Evolutionary conservation across 2,888 invertebrate genomes (phyloP).

Genomic region (Apodemia duryi): DNA sequence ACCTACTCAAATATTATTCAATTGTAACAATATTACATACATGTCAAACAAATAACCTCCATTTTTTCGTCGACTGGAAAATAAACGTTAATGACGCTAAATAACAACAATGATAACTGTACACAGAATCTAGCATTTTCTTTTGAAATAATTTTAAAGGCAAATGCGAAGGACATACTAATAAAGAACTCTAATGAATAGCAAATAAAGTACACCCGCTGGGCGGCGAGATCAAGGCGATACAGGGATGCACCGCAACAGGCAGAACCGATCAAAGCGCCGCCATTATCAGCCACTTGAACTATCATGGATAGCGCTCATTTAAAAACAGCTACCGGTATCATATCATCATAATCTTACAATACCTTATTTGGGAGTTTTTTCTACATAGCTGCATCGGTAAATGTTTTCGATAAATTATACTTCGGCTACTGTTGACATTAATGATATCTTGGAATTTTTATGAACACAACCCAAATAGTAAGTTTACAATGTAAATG

Average conservation of each 20-base stretch:
- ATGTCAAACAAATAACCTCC: no score
- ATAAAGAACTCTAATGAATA: conserved; percentile 57
- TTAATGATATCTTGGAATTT: conserved; percentile 16
- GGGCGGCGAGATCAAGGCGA: conserved; percentile 63
- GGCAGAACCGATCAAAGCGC: conserved; percentile 54
- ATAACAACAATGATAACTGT: conserved; percentile 20
- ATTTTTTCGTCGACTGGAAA: not conserved
- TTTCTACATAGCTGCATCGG: conserved; percentile 14
- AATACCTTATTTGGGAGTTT: conserved; percentile 19
- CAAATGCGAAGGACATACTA: conserved; percentile 28
- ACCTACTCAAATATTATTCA: no score
- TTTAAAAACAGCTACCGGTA: conserved; percentile 61
- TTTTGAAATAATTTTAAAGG: conserved; percentile 26
- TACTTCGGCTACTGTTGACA: conserved; percentile 16
- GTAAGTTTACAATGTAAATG: not conserved
- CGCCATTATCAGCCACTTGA: conserved; percentile 63
- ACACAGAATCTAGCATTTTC: conserved; percentile 21
- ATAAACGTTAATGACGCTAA: not conserved
- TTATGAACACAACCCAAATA: conserved; percentile 3
- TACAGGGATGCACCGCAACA: conserved; percentile 33
- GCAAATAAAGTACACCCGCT: conserved; percentile 56
- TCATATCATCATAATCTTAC: conserved; percentile 39
- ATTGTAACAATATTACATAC: no score
- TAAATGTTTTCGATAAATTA: conserved; percentile 15
- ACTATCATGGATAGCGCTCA: conserved; percentile 53